Percentiles rank a stretch among this genome's conserved stretches.
Evolutionary conservation across 2,113 vertebrate species (phyloP).

Genomic region (Festucalex cinctus): DNA sequence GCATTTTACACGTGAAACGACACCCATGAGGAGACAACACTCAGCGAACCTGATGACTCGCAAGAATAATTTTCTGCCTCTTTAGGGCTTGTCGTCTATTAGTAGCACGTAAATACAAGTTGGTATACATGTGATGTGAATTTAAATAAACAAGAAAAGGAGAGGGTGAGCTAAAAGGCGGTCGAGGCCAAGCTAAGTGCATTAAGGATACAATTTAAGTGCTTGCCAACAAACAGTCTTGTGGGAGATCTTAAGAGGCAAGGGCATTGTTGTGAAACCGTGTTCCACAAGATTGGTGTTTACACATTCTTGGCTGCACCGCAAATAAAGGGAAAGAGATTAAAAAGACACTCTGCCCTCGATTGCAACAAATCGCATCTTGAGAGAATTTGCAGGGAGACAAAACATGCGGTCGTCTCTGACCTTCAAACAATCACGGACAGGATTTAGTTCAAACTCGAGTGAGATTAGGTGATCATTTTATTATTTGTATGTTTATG

Average conservation of each 20-base stretch:
- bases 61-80: slow-evolving; percentile 46
- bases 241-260: background rate
- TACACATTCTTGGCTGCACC: slow-evolving; percentile 17
- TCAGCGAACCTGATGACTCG: slow-evolving; percentile 37
- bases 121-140: slow-evolving; percentile 25
- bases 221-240: slow-evolving; percentile 20
- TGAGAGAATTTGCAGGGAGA: background rate
- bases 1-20: slow-evolving; percentile 23
- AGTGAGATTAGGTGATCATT: background rate
- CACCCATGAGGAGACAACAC: slow-evolving; percentile 19
- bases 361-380: background rate
- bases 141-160: slow-evolving; percentile 2
- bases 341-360: background rate
- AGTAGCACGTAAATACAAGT: slow-evolving; percentile 36
- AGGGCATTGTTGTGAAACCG: slow-evolving; percentile 12
- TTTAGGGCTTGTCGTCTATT: slow-evolving; percentile 41
- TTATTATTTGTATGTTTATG: background rate
- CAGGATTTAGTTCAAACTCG: background rate
- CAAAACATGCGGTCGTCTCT: background rate
- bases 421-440: background rate
- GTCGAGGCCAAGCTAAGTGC: slow-evolving; percentile 20
- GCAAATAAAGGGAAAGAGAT: background rate
- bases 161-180: background rate
- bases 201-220: slow-evolving; percentile 24
- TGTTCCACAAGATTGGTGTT: slow-evolving; percentile 11